Evolutionary conservation across 2,113 vertebrate species (phyloP).

Genomic region (Scomber scombrus): DNA sequence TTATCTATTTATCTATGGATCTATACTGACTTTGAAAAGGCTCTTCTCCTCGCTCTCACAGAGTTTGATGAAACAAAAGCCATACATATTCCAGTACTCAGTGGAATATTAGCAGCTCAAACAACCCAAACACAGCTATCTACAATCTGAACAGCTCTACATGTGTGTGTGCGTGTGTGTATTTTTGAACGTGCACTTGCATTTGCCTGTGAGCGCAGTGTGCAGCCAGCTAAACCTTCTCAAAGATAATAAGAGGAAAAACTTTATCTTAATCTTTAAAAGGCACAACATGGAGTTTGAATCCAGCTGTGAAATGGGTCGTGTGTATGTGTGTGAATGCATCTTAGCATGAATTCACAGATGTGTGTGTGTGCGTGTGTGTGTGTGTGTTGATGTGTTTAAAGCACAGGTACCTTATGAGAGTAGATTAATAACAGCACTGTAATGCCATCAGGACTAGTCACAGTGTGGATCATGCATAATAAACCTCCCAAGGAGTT

Average conservation of each 20-base stretch:
- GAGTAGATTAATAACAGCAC: conserved; percentile 80
- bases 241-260: conserved; percentile 77
- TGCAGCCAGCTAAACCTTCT: conserved; percentile 75
- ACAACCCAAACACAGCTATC: conserved; percentile 72
- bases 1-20: conserved; percentile 5
- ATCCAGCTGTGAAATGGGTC: conserved; percentile 77
- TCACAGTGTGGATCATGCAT: conserved; percentile 80
- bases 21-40: conserved; percentile 18
- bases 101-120: conserved; percentile 73
- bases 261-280: conserved; percentile 82
- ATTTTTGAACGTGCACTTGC: conserved; percentile 8
- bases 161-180: conserved; percentile 26
- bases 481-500: conserved; percentile 81
- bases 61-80: conserved; percentile 61
- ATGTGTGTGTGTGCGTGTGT: conserved; percentile 40
- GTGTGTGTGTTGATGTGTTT: conserved; percentile 57
- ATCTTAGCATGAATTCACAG: conserved; percentile 37
- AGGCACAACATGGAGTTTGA: conserved; percentile 69
- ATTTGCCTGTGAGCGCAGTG: conserved; percentile 72
- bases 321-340: conserved; percentile 20
- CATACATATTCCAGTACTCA: conserved; percentile 73
- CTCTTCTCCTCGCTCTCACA: background rate
- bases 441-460: conserved; percentile 82
- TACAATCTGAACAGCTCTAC: conserved; percentile 65
- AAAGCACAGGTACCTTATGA: conserved; percentile 76